Conservation (phyloP, 2,797 vertebrate genomes). For the Coreius guichenoti region DNA sequence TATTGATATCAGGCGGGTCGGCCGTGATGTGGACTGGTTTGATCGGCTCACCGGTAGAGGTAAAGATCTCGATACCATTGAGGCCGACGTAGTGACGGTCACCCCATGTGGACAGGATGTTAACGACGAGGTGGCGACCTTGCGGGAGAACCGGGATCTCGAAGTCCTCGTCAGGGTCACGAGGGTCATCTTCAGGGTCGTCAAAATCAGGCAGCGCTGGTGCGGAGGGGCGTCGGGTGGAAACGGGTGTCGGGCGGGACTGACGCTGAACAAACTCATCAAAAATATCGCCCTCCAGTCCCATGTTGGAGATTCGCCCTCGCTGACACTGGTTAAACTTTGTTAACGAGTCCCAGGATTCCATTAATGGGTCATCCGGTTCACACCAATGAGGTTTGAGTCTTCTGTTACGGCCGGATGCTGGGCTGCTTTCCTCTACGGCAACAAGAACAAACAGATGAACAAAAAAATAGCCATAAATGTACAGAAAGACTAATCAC, state of each 20-base stretch:
- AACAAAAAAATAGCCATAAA: not conserved
- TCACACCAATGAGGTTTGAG: constrained; percentile 69
- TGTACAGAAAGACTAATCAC: not conserved
- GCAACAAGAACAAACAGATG: constrained; percentile 31
- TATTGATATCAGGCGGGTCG: constrained; percentile 91
- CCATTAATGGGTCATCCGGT: constrained; percentile 85
- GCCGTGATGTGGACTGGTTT: constrained; percentile 81
- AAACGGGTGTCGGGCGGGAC: constrained; percentile 53
- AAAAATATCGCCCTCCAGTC: constrained; percentile 89
- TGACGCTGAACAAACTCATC: constrained; percentile 93
- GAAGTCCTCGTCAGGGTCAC: constrained; percentile 81
- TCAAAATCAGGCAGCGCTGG: constrained; percentile 63
- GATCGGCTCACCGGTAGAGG: constrained; percentile 87
- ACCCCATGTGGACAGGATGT: constrained; percentile 93
- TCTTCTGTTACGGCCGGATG: constrained; percentile 62
- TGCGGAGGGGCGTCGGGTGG: constrained; percentile 46
- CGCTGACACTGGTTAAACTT: constrained; percentile 92
- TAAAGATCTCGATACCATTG: constrained; percentile 94
- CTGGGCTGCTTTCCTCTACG: constrained; percentile 74
- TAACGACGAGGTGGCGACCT: constrained; percentile 86
- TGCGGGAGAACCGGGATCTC: constrained; percentile 91
- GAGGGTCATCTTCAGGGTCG: constrained; percentile 70
- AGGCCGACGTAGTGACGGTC: constrained; percentile 96
- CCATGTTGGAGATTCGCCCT: constrained; percentile 90
- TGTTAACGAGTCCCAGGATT: constrained; percentile 91